Conservation (phyloP, 2,797 vertebrate species). For the Gobio occitaniae region DNA sequence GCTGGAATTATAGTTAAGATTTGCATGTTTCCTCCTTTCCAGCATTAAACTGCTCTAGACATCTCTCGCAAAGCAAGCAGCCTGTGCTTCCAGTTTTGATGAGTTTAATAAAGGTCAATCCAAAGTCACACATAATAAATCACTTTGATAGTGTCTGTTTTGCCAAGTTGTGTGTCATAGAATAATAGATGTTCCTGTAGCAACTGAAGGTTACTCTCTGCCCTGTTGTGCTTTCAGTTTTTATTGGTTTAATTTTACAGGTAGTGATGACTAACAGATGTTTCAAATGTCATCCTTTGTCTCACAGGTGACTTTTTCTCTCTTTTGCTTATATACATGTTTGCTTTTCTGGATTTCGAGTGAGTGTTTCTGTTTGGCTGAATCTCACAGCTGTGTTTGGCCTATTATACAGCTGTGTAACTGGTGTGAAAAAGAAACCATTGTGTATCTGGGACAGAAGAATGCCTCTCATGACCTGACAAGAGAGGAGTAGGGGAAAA, state of each 20-base stretch:
- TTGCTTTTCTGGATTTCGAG: constrained; percentile 5
- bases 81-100: constrained; percentile 1
- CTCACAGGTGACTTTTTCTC: constrained; percentile 34
- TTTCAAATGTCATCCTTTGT: constrained; percentile 16
- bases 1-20: not conserved
- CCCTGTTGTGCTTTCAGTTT: constrained; percentile 8
- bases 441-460: constrained; percentile 71
- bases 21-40: not conserved
- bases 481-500: constrained; percentile 36
- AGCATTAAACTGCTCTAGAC: not conserved
- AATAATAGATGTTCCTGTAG: constrained; percentile 26
- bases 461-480: constrained; percentile 63
- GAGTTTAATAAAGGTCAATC: constrained; percentile 30
- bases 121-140: constrained; percentile 38
- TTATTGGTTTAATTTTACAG: constrained; percentile 39
- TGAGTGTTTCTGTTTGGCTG: constrained; percentile 4
- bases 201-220: constrained; percentile 11
- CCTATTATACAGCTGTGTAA: constrained; percentile 59
- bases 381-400: not conserved
- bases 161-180: not conserved
- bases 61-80: not conserved
- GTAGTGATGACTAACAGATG: constrained; percentile 33
- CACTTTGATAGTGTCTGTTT: constrained; percentile 14
- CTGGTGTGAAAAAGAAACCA: constrained; percentile 54
- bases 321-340: constrained; percentile 1